Evolutionary conservation across 2,113 vertebrate species (phyloP), one percentile per base, ranked within the genome.

Genomic region (Paramormyrops kingsleyae): DNA sequence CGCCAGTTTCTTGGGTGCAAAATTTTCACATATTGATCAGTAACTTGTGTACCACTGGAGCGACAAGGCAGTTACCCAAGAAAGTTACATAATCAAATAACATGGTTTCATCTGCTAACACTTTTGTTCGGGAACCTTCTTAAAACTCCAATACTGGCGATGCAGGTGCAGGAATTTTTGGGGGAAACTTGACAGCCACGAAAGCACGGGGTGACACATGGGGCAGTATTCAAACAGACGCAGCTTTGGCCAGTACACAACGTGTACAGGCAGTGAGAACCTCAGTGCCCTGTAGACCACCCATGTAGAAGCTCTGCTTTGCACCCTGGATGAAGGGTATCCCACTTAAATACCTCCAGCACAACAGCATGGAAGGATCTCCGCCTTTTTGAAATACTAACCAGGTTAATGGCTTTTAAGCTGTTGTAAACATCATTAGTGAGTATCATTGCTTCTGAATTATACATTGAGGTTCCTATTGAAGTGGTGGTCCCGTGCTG

Each of bases 381-480:
- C 52, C 21, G 52, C 56, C 27, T 56, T 89, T 39, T 39, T 53
- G 17, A 66, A 62, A 85, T 49, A 49, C 52, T 86, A 86, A 62
- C 56, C 31, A 62, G 80, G 39, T 46, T 47, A 62, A 89, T 35
- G 70, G 70, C 17, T 74, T 70, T 53, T 47, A 89, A 83, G 88
- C 31, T 53, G 46, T 35, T 83, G 27, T 62, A 52, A 87, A 70
- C 83, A 70, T 86, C 42, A 86, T 90, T 74, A 90, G 52, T 50
- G 56, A 66, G 53, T 50, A 86, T 87, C 74, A 90, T 86, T 56
- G 52, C 62, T 56, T 66, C 52, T 87, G 44, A 90, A 90, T 90
- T 87, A 87, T 90, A 87, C 83, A 70, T 87, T 83, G 66, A 87
- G 53, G 24, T 31, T n/a, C 52, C 27, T 49, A 87, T 35, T 39